A percentile compares a stretch with the other conserved stretches of the same genome.
Conservation (phyloP, 1,140 invertebrate genomes). For the Apis florea region DNA sequence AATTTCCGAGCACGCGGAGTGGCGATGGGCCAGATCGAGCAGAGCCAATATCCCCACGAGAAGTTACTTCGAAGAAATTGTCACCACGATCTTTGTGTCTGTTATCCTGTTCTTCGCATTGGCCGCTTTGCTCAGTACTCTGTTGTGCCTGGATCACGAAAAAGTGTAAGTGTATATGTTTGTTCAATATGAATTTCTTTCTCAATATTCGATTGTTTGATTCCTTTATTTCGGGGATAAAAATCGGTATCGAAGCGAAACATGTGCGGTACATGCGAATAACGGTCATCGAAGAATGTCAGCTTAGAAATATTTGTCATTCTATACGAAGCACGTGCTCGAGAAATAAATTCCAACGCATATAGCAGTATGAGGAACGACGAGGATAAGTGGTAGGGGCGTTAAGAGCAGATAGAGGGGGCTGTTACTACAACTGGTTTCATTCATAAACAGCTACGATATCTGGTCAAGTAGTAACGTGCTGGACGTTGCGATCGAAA, state of each 20-base stretch:
- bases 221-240: neutral
- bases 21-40: slow-evolving; percentile 82
- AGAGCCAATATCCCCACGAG: slow-evolving; percentile 84
- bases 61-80: slow-evolving; percentile 86
- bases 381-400: slow-evolving; percentile 36
- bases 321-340: slow-evolving; percentile 43
- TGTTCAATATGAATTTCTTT: neutral
- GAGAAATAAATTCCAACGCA: slow-evolving; percentile 35
- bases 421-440: slow-evolving; percentile 39
- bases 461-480: slow-evolving; percentile 38
- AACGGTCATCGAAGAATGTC: neutral
- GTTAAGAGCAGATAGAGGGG: slow-evolving; percentile 17
- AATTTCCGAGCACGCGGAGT: slow-evolving; percentile 72
- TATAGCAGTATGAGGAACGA: slow-evolving; percentile 26
- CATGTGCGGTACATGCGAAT: neutral
- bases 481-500: slow-evolving; percentile 26
- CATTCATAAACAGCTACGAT: slow-evolving; percentile 62
- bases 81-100: slow-evolving; percentile 87
- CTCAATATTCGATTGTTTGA: neutral
- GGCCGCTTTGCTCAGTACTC: slow-evolving; percentile 84
- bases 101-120: slow-evolving; percentile 85
- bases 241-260: neutral
- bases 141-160: slow-evolving; percentile 89
- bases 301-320: slow-evolving; percentile 42
- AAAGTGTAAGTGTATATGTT: slow-evolving; percentile 85